phyloP scores from a whole-genome alignment of 2,113 vertebrate genomes.

The Polypterus senegalus region DNA sequence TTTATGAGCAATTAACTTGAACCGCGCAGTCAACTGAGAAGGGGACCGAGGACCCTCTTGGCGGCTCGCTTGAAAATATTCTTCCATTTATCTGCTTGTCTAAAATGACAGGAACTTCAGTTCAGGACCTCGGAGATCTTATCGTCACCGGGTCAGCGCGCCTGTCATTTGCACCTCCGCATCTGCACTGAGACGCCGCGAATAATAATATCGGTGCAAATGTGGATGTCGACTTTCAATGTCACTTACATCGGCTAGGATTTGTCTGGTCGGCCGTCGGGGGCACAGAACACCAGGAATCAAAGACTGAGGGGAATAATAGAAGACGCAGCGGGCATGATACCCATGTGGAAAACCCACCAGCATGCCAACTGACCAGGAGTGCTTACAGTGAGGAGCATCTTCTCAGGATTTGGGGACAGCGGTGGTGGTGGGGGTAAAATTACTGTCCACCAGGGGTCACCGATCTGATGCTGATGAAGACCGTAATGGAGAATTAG shows the following conservation, averaged over 20 bases:
- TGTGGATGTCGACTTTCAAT: not conserved
- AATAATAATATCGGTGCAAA: not conserved
- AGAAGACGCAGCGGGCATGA: too few species aligned
- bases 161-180: not conserved
- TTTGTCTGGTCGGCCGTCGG: too few species aligned
- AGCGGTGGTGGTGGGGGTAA: too few species aligned
- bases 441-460: too few species aligned
- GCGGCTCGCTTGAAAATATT: not conserved
- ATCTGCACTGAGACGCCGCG: not conserved
- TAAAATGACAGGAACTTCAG: slow-evolving; percentile 5
- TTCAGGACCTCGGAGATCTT: not conserved
- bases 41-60: not conserved
- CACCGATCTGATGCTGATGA: too few species aligned
- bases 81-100: slow-evolving; percentile 3
- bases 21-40: not conserved
- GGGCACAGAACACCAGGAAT: not conserved
- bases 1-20: slow-evolving; percentile 16
- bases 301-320: too few species aligned
- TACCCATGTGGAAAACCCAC: too few species aligned
- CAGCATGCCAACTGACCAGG: too few species aligned
- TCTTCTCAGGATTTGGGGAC: too few species aligned
- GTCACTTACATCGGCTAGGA: not conserved
- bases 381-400: too few species aligned
- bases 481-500: too few species aligned
- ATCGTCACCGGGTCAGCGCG: not conserved